Conservation (phyloP, 2,888 invertebrate genomes). For the Willowsia nigromaculata region DNA sequence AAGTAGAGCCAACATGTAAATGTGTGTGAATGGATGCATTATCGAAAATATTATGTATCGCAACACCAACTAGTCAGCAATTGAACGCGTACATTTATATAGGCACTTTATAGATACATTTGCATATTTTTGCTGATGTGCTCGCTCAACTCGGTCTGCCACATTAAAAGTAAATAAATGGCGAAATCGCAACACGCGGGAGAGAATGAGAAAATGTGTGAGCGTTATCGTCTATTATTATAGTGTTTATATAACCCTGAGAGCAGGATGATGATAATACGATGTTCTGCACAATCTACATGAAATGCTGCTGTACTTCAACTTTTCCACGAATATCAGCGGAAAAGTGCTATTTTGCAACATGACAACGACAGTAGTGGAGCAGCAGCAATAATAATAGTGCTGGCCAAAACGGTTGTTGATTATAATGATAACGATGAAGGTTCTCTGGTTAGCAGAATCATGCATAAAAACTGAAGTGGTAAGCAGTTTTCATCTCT, state of each 20-base stretch:
- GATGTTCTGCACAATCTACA: background rate
- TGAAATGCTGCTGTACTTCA: background rate
- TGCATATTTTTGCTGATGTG: background rate
- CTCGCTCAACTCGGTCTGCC: background rate
- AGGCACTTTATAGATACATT: background rate
- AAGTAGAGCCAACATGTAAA: background rate
- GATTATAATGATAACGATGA: slow-evolving; percentile 40
- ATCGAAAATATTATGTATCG: background rate
- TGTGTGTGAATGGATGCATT: background rate
- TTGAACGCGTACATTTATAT: background rate
- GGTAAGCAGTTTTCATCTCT: slow-evolving; percentile 54
- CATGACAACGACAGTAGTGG: background rate
- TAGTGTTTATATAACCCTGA: background rate
- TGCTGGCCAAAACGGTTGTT: background rate
- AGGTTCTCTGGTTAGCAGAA: slow-evolving; percentile 9
- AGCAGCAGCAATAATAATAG: background rate
- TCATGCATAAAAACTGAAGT: slow-evolving; percentile 49
- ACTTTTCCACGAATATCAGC: background rate
- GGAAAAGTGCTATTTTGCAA: background rate
- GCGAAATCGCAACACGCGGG: background rate
- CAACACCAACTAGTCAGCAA: no score
- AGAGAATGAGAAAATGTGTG: background rate
- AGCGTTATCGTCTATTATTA: background rate
- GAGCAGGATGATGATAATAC: background rate
- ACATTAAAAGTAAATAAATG: slow-evolving; percentile 8